Base-by-base conservation (phyloP, 2,888 invertebrate species). In the Priocnemis perturbator region DNA sequence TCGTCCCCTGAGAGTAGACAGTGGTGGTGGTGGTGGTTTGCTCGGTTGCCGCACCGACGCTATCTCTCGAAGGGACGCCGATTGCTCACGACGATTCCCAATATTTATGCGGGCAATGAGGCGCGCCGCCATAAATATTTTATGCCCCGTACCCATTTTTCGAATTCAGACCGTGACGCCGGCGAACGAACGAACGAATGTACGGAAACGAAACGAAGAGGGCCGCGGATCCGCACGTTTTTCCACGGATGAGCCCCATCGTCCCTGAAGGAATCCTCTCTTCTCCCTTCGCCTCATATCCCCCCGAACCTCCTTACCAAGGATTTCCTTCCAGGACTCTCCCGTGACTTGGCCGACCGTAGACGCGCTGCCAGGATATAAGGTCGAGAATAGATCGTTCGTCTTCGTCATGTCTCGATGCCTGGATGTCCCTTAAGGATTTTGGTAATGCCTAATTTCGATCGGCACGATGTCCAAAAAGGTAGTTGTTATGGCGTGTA, bases 91-190 rank as follows among this genome's bases (percentile, higher is more conserved):
- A 69, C 60, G 73, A 74, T 73, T 76, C 69, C 68, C 75, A 74
- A 83, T 74, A 80, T 79, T 82, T 79, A 76, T 78, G 72, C 68
- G 67, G 60, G 67, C 77, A 77, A 81, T 77, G 77, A 81, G 72
- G 71, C 76, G 60, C 69, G 58, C 70, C 68, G 69, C 67, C 70
- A 77, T 80, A 81, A 81, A 82, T 81, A 80, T 79, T 82, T 76
- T 73, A 79, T 80, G 63, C 68, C 59, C 67, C 60, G 63, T 66
- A 50, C 19, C 50, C 69, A 74, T 74, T 81, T 78, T 74, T 64
- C 67, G 74, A 78, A 81, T 83, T 78, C 81, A 65, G 66, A 65
- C 65, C 61, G 61, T 64, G 67, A 66, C 57, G 58, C 21, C 53
- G 53, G 20, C 21, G 21, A 21, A 14, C 53, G 53, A 15, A 19